phyloP scores from a whole-genome alignment of 2,888 invertebrate species.

The Coenonympha arcania region DNA sequence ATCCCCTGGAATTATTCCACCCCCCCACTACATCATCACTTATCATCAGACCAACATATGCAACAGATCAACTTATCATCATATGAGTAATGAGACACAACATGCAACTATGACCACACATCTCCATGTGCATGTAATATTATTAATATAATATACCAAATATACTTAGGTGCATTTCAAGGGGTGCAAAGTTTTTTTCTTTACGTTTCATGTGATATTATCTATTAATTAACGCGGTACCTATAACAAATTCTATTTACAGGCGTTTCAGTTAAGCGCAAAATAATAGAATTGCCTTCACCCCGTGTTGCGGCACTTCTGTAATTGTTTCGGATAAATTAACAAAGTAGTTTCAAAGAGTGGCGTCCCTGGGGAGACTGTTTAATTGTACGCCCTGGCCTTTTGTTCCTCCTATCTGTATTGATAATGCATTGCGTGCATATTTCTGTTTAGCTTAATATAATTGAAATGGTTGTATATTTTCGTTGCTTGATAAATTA shows the following conservation, averaged over 20 bases:
- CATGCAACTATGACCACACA: too few species aligned
- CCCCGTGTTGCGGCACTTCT: slow-evolving; percentile 52
- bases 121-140: too few species aligned
- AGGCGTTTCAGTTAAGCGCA: slow-evolving; percentile 44
- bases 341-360: slow-evolving; percentile 68
- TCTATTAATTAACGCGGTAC: neutral
- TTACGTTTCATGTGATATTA: too few species aligned
- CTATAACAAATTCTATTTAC: slow-evolving; percentile 24
- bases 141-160: too few species aligned
- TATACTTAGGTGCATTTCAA: too few species aligned
- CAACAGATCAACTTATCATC: too few species aligned
- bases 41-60: too few species aligned
- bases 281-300: slow-evolving; percentile 54
- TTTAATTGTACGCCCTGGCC: slow-evolving; percentile 57
- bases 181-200: too few species aligned
- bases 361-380: slow-evolving; percentile 54
- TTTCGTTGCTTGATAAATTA: too few species aligned
- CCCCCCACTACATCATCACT: too few species aligned
- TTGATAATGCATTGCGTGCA: slow-evolving; percentile 43
- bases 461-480: slow-evolving; percentile 13
- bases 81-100: too few species aligned
- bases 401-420: slow-evolving; percentile 48
- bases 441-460: slow-evolving; percentile 31
- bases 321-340: slow-evolving; percentile 71
- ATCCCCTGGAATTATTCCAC: too few species aligned